Evolutionary conservation across 2,113 vertebrate species (phyloP), one percentile per base, ranked within the genome.

Genomic region (Thalassarche chlororhynchos): DNA sequence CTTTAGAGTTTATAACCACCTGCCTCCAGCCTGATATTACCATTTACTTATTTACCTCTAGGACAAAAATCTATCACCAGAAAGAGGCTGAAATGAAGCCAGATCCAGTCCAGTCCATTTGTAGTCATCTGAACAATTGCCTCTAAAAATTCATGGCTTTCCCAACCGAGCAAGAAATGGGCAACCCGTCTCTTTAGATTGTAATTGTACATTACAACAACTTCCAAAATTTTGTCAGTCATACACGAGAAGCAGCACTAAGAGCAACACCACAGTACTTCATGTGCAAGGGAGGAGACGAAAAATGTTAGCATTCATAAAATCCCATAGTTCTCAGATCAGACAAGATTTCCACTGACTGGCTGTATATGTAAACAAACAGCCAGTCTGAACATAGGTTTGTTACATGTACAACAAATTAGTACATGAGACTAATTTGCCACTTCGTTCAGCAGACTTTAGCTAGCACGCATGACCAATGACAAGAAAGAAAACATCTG

Each of bases 11-110:
- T 87, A 86, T 77, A 93, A 79, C 34, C 25, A 84, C 61, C 69
- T 78, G 26, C 76, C 62, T 60, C 42, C 46, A 75, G 40, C 58
- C 58, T 83, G 15, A 2, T 60, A 72, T 84, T 84, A 57, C 76
- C 51, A 82, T 54, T 70, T 86, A 84, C 51, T 87, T 96, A 83
- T 87, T 85, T 89, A 91, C 84, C 64, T 92, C 51, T 68, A 94
- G 58, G 88, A 94, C 34, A 75, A 91, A 91, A 83, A 47, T 61
- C 46, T 93, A 83, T 40, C 58, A 90, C 28, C 21, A 89, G 36
- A 76, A 87, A 88, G 6, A 83, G 54, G 7, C 76, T 91, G 72
- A 83, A 98, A 93, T 38, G 16, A 91, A 96, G 76, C 49, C 65
- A 97, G 57, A 91, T 20, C 10, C 58, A 89, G 9, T 38, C 55